These are phyloP conservation scores for Stratiomys singularior DNA, from an alignment of 2,888 invertebrate genomes.

Conservation along the genomic window DNA sequence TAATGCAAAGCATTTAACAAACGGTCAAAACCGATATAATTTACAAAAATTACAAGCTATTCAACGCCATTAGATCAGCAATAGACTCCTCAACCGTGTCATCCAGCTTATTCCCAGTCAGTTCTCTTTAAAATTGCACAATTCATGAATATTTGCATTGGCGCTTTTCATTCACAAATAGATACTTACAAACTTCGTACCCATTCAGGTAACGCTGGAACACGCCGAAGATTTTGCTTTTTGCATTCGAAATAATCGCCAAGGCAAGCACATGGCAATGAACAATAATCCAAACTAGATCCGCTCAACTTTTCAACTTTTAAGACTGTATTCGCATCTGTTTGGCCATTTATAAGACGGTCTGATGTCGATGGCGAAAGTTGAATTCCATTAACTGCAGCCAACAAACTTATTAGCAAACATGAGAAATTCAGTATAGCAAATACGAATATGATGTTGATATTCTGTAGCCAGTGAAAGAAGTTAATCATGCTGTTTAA, in stretches of 20 bases:
- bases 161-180: not conserved
- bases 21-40: not conserved
- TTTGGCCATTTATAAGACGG: not conserved
- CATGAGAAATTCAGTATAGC: not conserved
- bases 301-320: not conserved
- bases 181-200: constrained; percentile 76
- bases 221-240: constrained; percentile 73
- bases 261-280: constrained; percentile 76
- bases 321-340: too few relatives aligned
- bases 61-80: constrained; percentile 65
- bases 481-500: not conserved
- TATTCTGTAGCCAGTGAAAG: not conserved
- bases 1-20: not conserved
- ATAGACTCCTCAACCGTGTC: constrained; percentile 67
- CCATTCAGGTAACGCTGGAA: constrained; percentile 82
- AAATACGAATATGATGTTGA: not conserved
- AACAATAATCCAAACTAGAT: constrained; percentile 66
- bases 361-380: not conserved
- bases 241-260: constrained; percentile 81
- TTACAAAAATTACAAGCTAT: constrained; percentile 67
- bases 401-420: not conserved
- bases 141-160: not conserved
- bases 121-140: constrained; percentile 66
- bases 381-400: not conserved
- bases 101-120: constrained; percentile 69